These are phyloP conservation scores for Schizopygopsis malacanthus DNA, from an alignment of 2,797 vertebrate genomes.

Conservation along the genomic window DNA sequence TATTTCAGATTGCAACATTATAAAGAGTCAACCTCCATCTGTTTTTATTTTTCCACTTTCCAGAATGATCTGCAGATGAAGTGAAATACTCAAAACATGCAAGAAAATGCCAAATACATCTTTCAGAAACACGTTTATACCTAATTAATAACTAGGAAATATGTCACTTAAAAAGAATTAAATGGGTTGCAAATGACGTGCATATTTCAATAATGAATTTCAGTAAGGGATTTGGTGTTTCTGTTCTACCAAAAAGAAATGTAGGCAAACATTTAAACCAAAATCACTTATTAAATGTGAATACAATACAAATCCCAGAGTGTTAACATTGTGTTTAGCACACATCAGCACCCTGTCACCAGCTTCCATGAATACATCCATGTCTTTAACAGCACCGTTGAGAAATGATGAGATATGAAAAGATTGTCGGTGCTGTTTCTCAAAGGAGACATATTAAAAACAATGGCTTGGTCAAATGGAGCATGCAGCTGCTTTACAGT, in stretches of 20 bases:
- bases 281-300: not conserved
- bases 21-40: not conserved
- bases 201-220: not conserved
- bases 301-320: not conserved
- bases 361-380: slow-evolving; percentile 1
- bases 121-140: not conserved
- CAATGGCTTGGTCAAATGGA: slow-evolving; percentile 1
- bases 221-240: not conserved
- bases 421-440: not conserved
- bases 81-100: too few relatives aligned
- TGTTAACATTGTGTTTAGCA: not conserved
- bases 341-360: slow-evolving; percentile 6
- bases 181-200: not conserved
- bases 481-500: not conserved
- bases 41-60: not conserved
- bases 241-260: not conserved
- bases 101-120: not conserved
- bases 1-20: not conserved
- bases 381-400: not conserved
- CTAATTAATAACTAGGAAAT: not conserved
- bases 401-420: not conserved
- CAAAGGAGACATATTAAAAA: slow-evolving; percentile 10
- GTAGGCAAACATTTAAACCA: not conserved
- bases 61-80: not conserved
- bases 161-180: too few relatives aligned